A percentile compares a stretch with the other conserved stretches of the same genome.
Conservation (phyloP, 2,797 vertebrate species). For the Rhynchotus rufescens region DNA sequence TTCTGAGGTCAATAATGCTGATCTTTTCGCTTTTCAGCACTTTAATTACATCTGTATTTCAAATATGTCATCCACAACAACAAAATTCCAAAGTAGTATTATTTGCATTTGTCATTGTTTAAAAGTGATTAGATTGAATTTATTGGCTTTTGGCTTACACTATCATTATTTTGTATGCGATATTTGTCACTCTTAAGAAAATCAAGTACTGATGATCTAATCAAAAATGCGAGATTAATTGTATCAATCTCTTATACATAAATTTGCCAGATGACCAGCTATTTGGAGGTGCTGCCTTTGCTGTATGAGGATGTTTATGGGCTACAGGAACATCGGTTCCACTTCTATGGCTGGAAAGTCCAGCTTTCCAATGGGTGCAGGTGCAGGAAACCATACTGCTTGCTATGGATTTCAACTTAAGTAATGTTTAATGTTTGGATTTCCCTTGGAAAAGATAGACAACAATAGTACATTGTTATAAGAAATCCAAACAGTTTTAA, state of each 20-base stretch:
- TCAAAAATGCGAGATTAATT: neutral
- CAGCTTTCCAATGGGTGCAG: neutral
- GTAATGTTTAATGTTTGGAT: neutral
- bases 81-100: neutral
- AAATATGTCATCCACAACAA: neutral
- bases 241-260: neutral
- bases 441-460: conserved; percentile 26
- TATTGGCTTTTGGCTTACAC: neutral
- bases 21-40: neutral
- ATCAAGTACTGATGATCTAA: neutral
- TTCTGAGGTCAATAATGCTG: neutral
- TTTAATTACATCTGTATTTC: neutral
- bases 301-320: neutral
- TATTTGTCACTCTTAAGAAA: neutral
- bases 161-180: neutral
- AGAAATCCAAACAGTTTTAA: conserved; percentile 27
- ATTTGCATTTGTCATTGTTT: neutral
- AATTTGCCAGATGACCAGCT: neutral
- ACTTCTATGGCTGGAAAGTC: neutral
- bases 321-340: neutral
- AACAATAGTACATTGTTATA: conserved; percentile 38
- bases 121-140: neutral
- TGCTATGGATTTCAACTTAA: neutral
- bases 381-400: neutral
- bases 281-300: neutral